Conservation (phyloP, 64 coral and sea anemone genomes). For the Montipora efflorescens region DNA sequence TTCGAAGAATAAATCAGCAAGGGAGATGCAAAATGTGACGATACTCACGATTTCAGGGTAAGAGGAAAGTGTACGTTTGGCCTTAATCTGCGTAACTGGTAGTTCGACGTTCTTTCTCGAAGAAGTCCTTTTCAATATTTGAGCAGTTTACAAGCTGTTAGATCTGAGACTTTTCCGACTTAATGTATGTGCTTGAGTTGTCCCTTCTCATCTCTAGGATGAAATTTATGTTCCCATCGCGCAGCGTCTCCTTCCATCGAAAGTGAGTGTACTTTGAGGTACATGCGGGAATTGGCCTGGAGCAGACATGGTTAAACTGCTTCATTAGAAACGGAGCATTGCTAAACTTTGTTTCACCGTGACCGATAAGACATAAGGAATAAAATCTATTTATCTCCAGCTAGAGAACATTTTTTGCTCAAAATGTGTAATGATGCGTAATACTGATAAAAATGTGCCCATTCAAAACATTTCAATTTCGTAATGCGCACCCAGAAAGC, state of each 20-base stretch:
- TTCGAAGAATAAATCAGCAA: too few relatives aligned
- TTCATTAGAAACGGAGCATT: too few relatives aligned
- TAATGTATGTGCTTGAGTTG: neutral
- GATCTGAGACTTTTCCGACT: neutral
- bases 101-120: too few relatives aligned
- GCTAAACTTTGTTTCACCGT: too few relatives aligned
- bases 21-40: too few relatives aligned
- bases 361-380: neutral
- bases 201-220: neutral
- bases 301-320: too few relatives aligned
- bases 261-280: too few relatives aligned
- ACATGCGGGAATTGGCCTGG: too few relatives aligned
- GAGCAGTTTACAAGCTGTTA: neutral
- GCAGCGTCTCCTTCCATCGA: too few relatives aligned
- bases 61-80: too few relatives aligned
- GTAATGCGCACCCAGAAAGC: too few relatives aligned
- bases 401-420: neutral
- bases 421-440: neutral
- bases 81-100: neutral
- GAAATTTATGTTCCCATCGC: neutral
- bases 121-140: neutral
- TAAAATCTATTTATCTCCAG: neutral
- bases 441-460: neutral
- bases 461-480: neutral
- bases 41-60: too few relatives aligned